A percentile compares a stretch with the other conserved stretches of the same genome.
Evolutionary conservation across 2,797 vertebrate genomes (phyloP).

Genomic region (Anolis apletophallus): DNA sequence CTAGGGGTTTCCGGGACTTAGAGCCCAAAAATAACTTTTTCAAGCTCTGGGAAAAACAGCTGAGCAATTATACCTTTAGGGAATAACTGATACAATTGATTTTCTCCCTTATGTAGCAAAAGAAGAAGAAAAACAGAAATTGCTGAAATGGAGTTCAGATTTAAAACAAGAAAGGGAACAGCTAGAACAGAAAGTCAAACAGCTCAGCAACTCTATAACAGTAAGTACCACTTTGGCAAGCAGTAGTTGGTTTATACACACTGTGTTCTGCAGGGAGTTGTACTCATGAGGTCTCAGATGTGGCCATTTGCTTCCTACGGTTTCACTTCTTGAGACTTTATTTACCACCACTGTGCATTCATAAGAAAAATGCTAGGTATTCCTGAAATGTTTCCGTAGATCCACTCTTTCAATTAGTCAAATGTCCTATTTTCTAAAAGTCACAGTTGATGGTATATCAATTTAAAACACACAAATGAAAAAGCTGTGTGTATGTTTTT

Average conservation of each 20-base stretch:
- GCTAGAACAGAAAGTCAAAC: slow-evolving; percentile 96
- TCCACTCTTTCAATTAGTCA: background rate
- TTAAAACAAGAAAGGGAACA: slow-evolving; percentile 97
- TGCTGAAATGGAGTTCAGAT: slow-evolving; percentile 97
- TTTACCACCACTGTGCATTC: background rate
- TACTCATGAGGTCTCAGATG: background rate
- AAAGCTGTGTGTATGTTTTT: background rate
- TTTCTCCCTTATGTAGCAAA: slow-evolving; percentile 84
- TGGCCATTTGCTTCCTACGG: background rate
- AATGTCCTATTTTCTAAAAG: background rate
- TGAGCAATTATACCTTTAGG: slow-evolving; percentile 1
- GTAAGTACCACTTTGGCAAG: slow-evolving; percentile 77
- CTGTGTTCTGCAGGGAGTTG: background rate
- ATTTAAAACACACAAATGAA: background rate
- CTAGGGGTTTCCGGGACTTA: no score
- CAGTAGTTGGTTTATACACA: slow-evolving; percentile 30
- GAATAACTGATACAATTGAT: slow-evolving; percentile 28
- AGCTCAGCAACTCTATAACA: slow-evolving; percentile 96
- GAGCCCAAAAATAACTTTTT: no score
- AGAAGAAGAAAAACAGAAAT: slow-evolving; percentile 98
- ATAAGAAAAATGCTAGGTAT: background rate
- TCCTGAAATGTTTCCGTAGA: background rate
- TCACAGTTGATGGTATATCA: background rate
- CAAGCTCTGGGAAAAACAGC: slow-evolving; percentile 3
- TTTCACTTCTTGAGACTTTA: background rate